phyloP scores from a whole-genome alignment of 2,797 vertebrate species.

The Oreochromis mossambicus region DNA sequence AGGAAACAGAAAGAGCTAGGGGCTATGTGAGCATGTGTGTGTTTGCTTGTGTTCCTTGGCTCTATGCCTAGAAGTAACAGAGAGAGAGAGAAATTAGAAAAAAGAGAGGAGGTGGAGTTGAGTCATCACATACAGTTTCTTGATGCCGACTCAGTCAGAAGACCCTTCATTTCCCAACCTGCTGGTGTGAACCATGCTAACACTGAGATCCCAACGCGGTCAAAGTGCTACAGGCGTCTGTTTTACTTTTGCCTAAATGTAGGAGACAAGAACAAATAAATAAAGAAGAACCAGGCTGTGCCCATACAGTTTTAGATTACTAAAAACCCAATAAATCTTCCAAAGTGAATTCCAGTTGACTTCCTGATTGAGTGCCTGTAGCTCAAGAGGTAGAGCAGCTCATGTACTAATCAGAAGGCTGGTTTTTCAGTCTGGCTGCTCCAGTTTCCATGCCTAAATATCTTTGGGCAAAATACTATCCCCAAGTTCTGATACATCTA shows the following conservation, averaged over 20 bases:
- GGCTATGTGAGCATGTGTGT: neutral
- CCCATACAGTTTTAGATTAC: fast-evolving
- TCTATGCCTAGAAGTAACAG: neutral
- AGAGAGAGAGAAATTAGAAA: neutral
- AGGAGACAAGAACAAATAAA: neutral
- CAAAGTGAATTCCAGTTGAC: neutral
- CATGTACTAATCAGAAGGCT: neutral
- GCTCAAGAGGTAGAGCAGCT: neutral
- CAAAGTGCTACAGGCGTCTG: neutral
- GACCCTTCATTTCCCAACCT: neutral
- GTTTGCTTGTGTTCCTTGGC: neutral
- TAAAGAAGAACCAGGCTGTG: neutral
- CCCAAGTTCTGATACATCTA: neutral
- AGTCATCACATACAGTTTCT: neutral
- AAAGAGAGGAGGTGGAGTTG: neutral
- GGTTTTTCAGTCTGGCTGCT: neutral
- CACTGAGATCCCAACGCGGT: neutral
- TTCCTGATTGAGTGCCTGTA: neutral
- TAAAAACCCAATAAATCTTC: neutral
- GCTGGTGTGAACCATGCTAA: neutral
- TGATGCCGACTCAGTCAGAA: neutral
- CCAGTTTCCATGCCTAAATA: neutral
- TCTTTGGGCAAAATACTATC: neutral
- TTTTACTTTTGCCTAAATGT: neutral
- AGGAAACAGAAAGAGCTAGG: conserved; percentile 13